Conservation (phyloP, 30 jellyfish, hydroid and myxozoan genomes). For the Aurelia coerulea region DNA sequence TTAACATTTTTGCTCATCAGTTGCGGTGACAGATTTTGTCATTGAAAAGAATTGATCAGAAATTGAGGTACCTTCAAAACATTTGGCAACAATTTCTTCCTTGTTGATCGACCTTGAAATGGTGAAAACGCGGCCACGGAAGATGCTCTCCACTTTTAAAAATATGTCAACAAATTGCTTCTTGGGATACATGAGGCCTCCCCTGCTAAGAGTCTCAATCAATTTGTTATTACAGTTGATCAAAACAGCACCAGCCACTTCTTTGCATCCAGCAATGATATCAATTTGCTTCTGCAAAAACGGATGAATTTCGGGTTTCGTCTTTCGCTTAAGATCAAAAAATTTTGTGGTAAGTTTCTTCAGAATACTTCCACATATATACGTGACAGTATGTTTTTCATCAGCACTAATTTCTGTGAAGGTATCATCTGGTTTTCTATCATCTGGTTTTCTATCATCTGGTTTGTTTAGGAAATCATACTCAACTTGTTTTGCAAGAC, state of each 20-base stretch:
- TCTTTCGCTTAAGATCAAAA: constrained; percentile 40
- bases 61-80: too few relatives aligned
- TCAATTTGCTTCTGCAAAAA: constrained; percentile 53
- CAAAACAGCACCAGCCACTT: constrained; percentile 41
- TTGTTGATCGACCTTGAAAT: too few relatives aligned
- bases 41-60: too few relatives aligned
- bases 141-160: too few relatives aligned
- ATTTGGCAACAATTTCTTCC: too few relatives aligned
- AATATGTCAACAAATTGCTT: constrained; percentile 33
- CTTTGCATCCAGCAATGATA: constrained; percentile 55
- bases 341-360: constrained; percentile 26
- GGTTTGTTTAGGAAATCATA: too few relatives aligned
- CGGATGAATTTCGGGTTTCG: constrained; percentile 39
- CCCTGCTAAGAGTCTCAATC: constrained; percentile 53
- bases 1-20: too few relatives aligned
- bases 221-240: constrained; percentile 37
- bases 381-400: constrained; percentile 54
- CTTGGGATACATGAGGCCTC: constrained; percentile 64
- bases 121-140: too few relatives aligned
- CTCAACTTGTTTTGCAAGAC: too few relatives aligned
- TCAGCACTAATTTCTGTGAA: constrained; percentile 45
- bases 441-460: too few relatives aligned
- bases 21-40: too few relatives aligned
- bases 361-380: constrained; percentile 58
- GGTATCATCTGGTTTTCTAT: constrained; percentile 39